Evolutionary conservation across 2,797 vertebrate species (phyloP).

Genomic region (Chelon labrosus): DNA sequence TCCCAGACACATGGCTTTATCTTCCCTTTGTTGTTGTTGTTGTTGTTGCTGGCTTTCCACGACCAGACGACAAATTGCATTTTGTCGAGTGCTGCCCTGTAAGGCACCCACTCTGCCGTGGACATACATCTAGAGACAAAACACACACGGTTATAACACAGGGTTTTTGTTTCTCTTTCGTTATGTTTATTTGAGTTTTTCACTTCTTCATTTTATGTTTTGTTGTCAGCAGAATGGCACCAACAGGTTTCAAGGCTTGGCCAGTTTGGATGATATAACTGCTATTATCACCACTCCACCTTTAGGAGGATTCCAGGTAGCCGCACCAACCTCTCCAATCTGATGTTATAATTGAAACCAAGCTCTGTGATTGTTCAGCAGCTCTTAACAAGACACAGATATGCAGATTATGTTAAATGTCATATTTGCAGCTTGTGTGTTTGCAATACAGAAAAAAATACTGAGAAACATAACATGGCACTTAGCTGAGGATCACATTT

Average conservation of each 20-base stretch:
- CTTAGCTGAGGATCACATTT: slow-evolving; percentile 34
- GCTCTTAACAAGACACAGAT: slow-evolving; percentile 14
- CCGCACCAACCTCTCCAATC: slow-evolving; percentile 59
- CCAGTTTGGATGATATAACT: slow-evolving; percentile 87
- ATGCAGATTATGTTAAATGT: slow-evolving; percentile 7
- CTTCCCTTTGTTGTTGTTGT: slow-evolving; percentile 57
- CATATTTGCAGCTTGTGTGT: slow-evolving; percentile 19
- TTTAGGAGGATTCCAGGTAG: slow-evolving; percentile 92
- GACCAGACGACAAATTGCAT: slow-evolving; percentile 66
- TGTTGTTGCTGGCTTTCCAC: slow-evolving; percentile 70
- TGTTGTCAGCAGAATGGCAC: slow-evolving; percentile 82
- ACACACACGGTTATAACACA: slow-evolving; percentile 21
- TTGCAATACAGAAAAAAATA: slow-evolving; percentile 1
- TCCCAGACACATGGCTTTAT: slow-evolving; percentile 66
- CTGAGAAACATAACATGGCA: slow-evolving; percentile 10
- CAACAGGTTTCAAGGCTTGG: slow-evolving; percentile 86
- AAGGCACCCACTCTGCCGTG: slow-evolving; percentile 32
- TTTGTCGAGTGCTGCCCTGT: slow-evolving; percentile 58
- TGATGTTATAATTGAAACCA: slow-evolving; percentile 39
- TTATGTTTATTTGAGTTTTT: slow-evolving; percentile 51
- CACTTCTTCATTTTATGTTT: slow-evolving; percentile 69
- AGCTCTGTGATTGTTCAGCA: slow-evolving; percentile 5
- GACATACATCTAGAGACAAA: slow-evolving; percentile 15
- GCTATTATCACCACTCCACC: slow-evolving; percentile 90
- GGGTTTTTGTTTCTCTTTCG: slow-evolving; percentile 20